Conservation (phyloP, 2,888 invertebrate species). For the Catonia carolina region DNA sequence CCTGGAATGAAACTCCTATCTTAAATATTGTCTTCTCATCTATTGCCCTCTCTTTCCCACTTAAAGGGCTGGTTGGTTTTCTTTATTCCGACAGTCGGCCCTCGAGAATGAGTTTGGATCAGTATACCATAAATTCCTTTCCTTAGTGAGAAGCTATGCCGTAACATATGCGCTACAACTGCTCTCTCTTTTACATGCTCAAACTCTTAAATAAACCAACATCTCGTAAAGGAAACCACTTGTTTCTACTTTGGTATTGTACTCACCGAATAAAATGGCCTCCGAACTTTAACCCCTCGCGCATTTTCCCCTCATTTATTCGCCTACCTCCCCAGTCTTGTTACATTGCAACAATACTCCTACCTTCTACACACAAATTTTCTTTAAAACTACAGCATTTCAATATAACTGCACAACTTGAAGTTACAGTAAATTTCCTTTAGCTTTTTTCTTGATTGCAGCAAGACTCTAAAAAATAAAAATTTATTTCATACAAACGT, state of each 20-base stretch:
- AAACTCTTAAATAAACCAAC: slow-evolving; percentile 8
- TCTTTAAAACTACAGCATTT: no score
- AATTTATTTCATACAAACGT: no score
- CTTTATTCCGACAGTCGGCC: slow-evolving; percentile 18
- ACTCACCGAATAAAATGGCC: not conserved
- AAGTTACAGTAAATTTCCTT: no score
- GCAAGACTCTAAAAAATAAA: no score
- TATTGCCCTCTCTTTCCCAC: not conserved
- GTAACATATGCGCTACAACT: not conserved
- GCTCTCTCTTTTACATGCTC: not conserved
- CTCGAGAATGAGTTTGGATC: slow-evolving; percentile 19
- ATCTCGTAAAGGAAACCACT: slow-evolving; percentile 8
- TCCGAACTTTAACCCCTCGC: not conserved
- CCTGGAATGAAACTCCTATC: slow-evolving; percentile 19
- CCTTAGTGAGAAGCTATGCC: slow-evolving; percentile 14
- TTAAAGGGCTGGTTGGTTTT: not conserved
- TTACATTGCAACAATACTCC: not conserved
- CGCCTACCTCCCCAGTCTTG: not conserved
- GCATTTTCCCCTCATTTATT: not conserved
- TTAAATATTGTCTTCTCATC: slow-evolving; percentile 23
- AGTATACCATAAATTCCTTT: slow-evolving; percentile 16
- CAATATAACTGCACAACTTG: no score
- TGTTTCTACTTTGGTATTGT: slow-evolving; percentile 7
- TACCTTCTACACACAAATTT: no score
- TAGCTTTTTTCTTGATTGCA: no score